Evolutionary conservation across 1,140 invertebrate genomes (phyloP).

Genomic region (Megalonaias nervosa): DNA sequence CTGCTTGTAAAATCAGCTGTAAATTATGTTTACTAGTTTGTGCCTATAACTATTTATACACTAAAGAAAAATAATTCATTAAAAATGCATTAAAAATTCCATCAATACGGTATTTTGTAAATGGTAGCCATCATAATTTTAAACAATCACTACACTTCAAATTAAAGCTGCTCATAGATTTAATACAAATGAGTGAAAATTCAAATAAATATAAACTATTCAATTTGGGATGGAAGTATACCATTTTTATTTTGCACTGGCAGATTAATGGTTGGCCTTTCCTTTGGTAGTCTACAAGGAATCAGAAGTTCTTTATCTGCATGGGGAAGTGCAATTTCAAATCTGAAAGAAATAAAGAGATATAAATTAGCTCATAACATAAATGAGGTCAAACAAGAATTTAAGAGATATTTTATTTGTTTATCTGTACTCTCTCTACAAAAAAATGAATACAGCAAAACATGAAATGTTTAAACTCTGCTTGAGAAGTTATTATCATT

Average conservation of each 20-base stretch:
- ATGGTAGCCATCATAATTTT: no score
- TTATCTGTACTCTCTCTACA: background rate
- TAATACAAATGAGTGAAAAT: background rate
- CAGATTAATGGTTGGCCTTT: constrained; percentile 71
- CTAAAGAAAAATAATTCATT: no score
- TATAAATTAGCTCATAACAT: constrained; percentile 65
- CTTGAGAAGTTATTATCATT: no score
- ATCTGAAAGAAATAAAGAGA: constrained; percentile 81
- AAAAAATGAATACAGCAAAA: no score
- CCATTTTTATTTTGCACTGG: constrained; percentile 40
- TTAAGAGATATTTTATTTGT: background rate
- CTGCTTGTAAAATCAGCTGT: no score
- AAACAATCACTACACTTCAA: no score
- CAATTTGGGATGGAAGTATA: background rate
- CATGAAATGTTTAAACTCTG: no score
- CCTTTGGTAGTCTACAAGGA: constrained; percentile 90
- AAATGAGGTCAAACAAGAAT: background rate
- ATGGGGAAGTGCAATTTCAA: constrained; percentile 97
- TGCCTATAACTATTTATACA: no score
- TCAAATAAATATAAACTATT: background rate
- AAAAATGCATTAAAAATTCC: no score
- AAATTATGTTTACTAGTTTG: no score
- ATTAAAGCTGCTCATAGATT: background rate
- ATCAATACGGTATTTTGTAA: no score
- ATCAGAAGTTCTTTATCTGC: constrained; percentile 94